phyloP scores from a whole-genome alignment of 1,140 invertebrate species.

The Stenopsyche tienmushanensis region DNA sequence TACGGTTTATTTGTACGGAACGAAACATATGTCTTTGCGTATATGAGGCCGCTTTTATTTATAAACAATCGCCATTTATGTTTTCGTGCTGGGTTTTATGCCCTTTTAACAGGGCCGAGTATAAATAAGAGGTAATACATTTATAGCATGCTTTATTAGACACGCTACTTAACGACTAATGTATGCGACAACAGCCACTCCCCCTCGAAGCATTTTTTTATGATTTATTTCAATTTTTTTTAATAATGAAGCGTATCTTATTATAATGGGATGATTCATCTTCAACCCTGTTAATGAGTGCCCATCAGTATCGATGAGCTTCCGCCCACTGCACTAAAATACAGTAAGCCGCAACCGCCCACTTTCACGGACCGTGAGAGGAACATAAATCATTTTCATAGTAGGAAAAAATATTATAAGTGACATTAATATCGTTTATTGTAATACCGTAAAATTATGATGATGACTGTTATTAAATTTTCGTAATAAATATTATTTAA shows the following conservation, averaged over 20 bases:
- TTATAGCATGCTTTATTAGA: neutral
- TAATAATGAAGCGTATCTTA: constrained; percentile 2
- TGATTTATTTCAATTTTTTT: constrained; percentile 1
- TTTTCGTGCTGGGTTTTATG: no score
- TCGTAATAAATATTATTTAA: no score
- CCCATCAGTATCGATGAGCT: neutral
- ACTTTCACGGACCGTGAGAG: neutral
- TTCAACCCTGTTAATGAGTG: constrained; percentile 12
- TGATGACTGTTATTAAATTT: no score
- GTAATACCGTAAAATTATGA: no score
- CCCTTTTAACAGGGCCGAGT: no score
- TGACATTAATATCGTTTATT: no score
- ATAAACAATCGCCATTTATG: no score
- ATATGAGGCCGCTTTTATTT: no score
- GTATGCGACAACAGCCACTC: neutral
- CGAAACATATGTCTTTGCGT: no score
- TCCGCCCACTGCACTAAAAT: constrained; percentile 11
- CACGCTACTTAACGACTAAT: neutral
- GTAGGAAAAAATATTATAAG: no score
- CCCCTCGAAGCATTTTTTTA: neutral
- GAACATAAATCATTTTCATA: constrained; percentile 4
- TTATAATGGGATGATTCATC: constrained; percentile 15
- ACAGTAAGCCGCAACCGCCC: neutral
- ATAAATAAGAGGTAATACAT: no score
- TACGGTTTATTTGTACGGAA: no score